phyloP scores from a whole-genome alignment of 2,113 vertebrate genomes.

The Halcyon malimbica region DNA sequence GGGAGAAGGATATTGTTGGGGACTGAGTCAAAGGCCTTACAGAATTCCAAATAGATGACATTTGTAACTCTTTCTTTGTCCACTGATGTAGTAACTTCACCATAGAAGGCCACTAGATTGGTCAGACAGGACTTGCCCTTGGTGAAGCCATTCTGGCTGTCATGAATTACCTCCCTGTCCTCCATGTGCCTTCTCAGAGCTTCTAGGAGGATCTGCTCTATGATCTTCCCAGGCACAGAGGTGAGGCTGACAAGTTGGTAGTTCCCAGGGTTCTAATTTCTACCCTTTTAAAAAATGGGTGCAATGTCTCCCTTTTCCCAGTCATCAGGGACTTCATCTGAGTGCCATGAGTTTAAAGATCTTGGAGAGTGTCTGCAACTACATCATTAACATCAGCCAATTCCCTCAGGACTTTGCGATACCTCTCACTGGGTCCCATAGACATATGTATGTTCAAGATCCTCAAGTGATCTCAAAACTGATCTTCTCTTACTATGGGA shows the following conservation, averaged over 20 bases:
- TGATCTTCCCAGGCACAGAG: not conserved
- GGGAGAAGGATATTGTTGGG: not conserved
- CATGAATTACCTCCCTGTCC: no score
- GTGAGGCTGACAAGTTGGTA: no score
- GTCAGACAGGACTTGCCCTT: no score
- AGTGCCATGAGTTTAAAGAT: not conserved
- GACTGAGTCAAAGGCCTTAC: no score
- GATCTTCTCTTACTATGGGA: not conserved
- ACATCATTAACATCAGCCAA: not conserved
- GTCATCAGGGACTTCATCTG: not conserved
- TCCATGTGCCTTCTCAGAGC: no score
- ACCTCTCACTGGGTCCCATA: not conserved
- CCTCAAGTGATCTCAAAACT: not conserved
- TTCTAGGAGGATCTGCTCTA: no score
- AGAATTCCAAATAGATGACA: no score
- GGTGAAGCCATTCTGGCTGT: no score
- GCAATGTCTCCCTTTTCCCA: not conserved
- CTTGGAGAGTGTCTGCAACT: not conserved
- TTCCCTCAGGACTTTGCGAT: not conserved
- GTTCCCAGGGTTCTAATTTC: not conserved
- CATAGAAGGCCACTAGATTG: not conserved
- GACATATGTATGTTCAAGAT: not conserved
- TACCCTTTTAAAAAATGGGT: not conserved
- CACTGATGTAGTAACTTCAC: not conserved
- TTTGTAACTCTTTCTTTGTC: no score